These are phyloP conservation scores for Thereva nobilitata DNA, from an alignment of 2,888 invertebrate species.

Conservation along the genomic window DNA sequence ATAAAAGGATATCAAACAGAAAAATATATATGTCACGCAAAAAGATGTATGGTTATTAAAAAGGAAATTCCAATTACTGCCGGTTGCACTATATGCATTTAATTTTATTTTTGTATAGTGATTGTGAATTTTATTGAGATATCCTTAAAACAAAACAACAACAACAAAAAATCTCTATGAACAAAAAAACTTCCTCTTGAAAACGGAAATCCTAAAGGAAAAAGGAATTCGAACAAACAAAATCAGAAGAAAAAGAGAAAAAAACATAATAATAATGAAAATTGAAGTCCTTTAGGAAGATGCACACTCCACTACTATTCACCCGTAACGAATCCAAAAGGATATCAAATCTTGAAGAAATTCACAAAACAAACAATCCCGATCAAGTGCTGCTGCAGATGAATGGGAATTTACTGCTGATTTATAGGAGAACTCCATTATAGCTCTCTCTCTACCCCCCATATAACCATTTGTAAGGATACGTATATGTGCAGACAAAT, in stretches of 20 bases:
- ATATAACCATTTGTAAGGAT: too few species aligned
- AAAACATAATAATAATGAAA: constrained; percentile 8
- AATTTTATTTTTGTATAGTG: too few species aligned
- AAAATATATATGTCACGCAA: too few species aligned
- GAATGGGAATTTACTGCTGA: constrained; percentile 17
- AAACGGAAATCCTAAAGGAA: constrained; percentile 22
- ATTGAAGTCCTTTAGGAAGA: constrained; percentile 29
- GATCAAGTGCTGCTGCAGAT: constrained; percentile 4
- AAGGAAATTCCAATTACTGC: too few species aligned
- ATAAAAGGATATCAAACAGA: too few species aligned
- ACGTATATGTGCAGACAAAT: too few species aligned
- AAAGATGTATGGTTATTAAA: too few species aligned
- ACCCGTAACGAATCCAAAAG: constrained; percentile 16
- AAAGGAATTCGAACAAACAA: neutral
- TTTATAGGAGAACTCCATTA: constrained; percentile 10
- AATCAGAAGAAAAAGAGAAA: neutral
- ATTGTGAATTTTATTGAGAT: too few species aligned
- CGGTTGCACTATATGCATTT: too few species aligned
- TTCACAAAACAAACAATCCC: constrained; percentile 30
- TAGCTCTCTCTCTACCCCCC: too few species aligned
- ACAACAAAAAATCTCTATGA: too few species aligned
- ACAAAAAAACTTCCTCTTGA: constrained; percentile 16
- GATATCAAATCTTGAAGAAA: neutral
- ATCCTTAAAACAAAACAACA: too few species aligned
- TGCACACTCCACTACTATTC: constrained; percentile 26